Percentiles rank a stretch among this genome's conserved stretches.
These are phyloP conservation scores for Bombus waltoni DNA, from an alignment of 1,140 invertebrate species.

Conservation along the genomic window DNA sequence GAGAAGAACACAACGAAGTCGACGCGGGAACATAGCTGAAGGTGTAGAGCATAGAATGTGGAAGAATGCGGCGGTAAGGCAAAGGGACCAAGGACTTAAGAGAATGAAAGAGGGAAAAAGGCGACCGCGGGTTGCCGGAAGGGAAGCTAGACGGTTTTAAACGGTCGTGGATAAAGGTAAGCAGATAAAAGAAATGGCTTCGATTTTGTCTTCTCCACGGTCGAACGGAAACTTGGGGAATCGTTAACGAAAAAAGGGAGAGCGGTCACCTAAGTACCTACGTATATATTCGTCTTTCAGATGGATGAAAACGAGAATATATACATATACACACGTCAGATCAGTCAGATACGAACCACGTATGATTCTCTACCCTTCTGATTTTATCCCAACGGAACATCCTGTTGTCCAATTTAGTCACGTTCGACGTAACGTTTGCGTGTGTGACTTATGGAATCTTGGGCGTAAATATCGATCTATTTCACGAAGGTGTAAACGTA, in stretches of 20 bases:
- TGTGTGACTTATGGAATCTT: no score
- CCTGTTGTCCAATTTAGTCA: not conserved
- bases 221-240: conserved; percentile 17
- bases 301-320: not conserved
- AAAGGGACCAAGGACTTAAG: conserved; percentile 19
- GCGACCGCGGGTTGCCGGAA: not conserved
- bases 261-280: not conserved
- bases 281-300: not conserved
- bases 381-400: no score
- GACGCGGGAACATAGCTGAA: conserved; percentile 6
- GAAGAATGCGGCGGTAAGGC: conserved; percentile 1
- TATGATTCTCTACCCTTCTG: no score
- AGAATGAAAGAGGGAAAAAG: conserved; percentile 30
- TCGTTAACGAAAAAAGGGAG: conserved; percentile 4
- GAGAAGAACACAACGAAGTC: not conserved
- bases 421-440: not conserved
- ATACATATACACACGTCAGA: not conserved
- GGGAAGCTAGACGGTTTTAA: conserved; percentile 52
- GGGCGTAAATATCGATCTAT: not conserved
- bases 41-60: not conserved
- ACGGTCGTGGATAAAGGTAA: conserved; percentile 63
- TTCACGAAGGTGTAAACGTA: not conserved
- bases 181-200: conserved; percentile 61
- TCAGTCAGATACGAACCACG: no score
- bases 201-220: conserved; percentile 6